Evolutionary conservation across 2,113 vertebrate species (phyloP).

Genomic region (Vombatus ursinus): DNA sequence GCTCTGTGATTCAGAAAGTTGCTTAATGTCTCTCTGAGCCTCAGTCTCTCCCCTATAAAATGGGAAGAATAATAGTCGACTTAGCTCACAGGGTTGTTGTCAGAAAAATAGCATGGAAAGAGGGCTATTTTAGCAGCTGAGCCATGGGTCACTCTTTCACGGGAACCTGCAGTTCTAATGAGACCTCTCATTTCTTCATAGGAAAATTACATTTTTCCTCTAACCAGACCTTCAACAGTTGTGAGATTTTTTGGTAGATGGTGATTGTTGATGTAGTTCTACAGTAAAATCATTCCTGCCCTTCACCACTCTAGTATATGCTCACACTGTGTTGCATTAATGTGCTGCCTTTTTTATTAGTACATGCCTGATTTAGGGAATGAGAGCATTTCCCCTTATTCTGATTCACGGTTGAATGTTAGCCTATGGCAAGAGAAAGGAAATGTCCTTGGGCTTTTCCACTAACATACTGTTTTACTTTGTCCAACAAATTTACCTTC

Average conservation of each 20-base stretch:
- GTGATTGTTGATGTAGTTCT: background rate
- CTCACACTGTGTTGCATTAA: background rate
- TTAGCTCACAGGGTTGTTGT: background rate
- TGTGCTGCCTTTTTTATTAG: slow-evolving; percentile 35
- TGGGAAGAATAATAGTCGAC: slow-evolving; percentile 23
- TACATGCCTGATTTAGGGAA: slow-evolving; percentile 7
- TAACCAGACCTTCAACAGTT: background rate
- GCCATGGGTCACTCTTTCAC: background rate
- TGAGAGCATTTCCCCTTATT: slow-evolving; percentile 44
- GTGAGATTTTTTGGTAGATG: background rate
- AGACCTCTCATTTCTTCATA: slow-evolving; percentile 38
- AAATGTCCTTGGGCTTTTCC: slow-evolving; percentile 26
- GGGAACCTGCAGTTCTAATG: background rate
- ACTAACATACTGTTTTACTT: background rate
- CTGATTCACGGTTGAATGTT: slow-evolving; percentile 18
- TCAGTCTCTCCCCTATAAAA: background rate
- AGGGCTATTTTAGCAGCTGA: background rate
- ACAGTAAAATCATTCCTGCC: slow-evolving; percentile 7
- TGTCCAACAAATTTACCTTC: slow-evolving; percentile 43
- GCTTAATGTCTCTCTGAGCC: background rate
- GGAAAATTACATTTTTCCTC: background rate
- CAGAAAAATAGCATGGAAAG: background rate
- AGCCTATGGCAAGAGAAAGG: slow-evolving; percentile 35
- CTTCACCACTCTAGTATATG: background rate
- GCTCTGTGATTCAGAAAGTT: background rate